These are phyloP conservation scores for Ahaetulla prasina DNA, from an alignment of 2,113 vertebrate genomes.

Conservation along the genomic window DNA sequence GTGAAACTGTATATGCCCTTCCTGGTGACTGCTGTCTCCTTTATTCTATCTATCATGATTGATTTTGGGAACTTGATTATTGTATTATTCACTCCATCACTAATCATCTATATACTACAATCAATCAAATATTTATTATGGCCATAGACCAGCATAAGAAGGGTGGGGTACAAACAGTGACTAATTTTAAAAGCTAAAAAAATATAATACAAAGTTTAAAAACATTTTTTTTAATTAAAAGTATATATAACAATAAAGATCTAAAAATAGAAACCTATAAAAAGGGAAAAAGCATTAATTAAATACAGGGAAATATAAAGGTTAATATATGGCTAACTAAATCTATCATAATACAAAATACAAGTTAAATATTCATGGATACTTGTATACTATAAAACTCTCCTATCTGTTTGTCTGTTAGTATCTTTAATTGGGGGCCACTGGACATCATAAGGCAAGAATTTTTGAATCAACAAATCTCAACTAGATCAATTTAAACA, in stretches of 20 bases:
- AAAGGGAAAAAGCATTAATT: not conserved
- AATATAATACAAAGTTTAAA: not conserved
- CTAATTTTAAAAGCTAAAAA: not conserved
- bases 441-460: not conserved
- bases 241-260: not conserved
- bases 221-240: not conserved
- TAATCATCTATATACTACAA: not conserved
- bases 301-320: too few species aligned
- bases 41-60: not conserved
- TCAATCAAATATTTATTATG: not conserved
- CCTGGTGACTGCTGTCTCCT: not conserved
- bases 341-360: not conserved
- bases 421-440: not conserved
- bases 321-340: not conserved
- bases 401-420: not conserved
- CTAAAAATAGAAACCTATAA: not conserved
- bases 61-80: not conserved
- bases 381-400: not conserved
- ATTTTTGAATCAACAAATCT: not conserved
- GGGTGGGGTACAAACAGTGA: not conserved
- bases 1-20: not conserved
- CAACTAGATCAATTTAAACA: not conserved
- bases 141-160: not conserved
- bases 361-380: not conserved
- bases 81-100: not conserved